Base-by-base conservation (phyloP, 1,140 invertebrate genomes). In the Eurosta solidaginis region DNA sequence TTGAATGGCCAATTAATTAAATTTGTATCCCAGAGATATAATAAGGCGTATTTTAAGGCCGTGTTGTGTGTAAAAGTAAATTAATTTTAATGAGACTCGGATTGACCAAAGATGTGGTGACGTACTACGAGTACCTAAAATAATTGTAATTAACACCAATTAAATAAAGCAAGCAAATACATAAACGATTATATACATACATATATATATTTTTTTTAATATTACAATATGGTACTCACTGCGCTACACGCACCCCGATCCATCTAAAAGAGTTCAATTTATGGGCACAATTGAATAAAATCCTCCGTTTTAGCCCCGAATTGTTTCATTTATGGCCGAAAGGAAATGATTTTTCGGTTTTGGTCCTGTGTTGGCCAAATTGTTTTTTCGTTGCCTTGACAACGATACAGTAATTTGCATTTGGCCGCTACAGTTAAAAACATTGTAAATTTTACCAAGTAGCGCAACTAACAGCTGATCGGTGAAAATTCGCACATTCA, bases 381-480 rank as follows among this genome's bases (percentile, higher is more conserved):
- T 68, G 33, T 68, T 68, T 68, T 68, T 40, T 68, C 20, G 59
- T 68, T 68, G n/a, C 59, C 59, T 68, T 68, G 59, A 68, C 59
- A 68, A 68, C 59, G 59, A 29, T 68, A 33, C 59, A 68, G 40
- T 68, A 68, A 68, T 42, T 68, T 68, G 33, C 59, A 9, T 68
- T 68, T 29, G 33, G 33, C 59, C 59, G 59, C 12, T 68, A 14
- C 29, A 33, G 33, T 33, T 68, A 40, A 68, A n/a, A n/a, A n/a
- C n/a, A n/a, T n/a, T n/a, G n/a, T n/a, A n/a, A n/a, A n/a, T n/a
- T n/a, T n/a, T n/a, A n/a, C n/a, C n/a, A n/a, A n/a, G n/a, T n/a
- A n/a, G n/a, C n/a, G n/a, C n/a, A n/a, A n/a, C n/a, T n/a, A n/a
- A n/a, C n/a, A n/a, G n/a, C n/a, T n/a, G n/a, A n/a, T n/a, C n/a